phyloP scores from a whole-genome alignment of 2,797 vertebrate species.

The Furcifer pardalis region DNA sequence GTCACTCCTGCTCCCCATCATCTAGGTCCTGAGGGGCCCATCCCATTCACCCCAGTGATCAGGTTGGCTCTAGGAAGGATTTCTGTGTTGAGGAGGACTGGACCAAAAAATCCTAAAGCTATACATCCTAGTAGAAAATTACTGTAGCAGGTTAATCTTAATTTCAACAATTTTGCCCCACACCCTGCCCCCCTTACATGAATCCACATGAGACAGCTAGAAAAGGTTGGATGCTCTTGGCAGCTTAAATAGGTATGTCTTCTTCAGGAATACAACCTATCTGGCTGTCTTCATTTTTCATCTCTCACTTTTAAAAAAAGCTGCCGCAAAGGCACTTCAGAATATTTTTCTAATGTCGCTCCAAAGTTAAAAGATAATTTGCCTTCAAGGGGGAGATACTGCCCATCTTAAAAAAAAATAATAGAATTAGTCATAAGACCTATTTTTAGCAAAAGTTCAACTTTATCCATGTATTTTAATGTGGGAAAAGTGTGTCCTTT shows the following conservation, averaged over 20 bases:
- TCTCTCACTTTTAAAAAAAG: constrained; percentile 51
- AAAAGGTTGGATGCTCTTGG: constrained; percentile 49
- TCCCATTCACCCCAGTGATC: background rate
- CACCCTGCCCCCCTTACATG: background rate
- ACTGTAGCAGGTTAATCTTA: background rate
- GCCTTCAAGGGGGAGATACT: constrained; percentile 76
- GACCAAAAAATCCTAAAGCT: background rate
- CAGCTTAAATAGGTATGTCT: constrained; percentile 57
- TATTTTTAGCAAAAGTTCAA: constrained; percentile 98
- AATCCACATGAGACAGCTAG: background rate
- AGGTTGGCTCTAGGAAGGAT: background rate
- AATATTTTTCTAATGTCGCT: constrained; percentile 69
- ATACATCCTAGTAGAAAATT: background rate
- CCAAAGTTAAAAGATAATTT: constrained; percentile 76
- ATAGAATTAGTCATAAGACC: constrained; percentile 88
- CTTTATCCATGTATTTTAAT: constrained; percentile 97
- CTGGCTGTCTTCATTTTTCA: constrained; percentile 66
- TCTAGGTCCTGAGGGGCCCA: no score
- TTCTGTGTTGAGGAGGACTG: background rate
- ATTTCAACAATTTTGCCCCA: background rate
- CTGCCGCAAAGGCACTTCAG: constrained; percentile 63
- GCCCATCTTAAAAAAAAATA: constrained; percentile 77
- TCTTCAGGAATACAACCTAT: constrained; percentile 49
- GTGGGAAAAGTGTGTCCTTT: constrained; percentile 99
- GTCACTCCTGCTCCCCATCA: no score